Evolutionary conservation across 1,140 invertebrate genomes (phyloP).

Genomic region (Drosophila novamexicana): DNA sequence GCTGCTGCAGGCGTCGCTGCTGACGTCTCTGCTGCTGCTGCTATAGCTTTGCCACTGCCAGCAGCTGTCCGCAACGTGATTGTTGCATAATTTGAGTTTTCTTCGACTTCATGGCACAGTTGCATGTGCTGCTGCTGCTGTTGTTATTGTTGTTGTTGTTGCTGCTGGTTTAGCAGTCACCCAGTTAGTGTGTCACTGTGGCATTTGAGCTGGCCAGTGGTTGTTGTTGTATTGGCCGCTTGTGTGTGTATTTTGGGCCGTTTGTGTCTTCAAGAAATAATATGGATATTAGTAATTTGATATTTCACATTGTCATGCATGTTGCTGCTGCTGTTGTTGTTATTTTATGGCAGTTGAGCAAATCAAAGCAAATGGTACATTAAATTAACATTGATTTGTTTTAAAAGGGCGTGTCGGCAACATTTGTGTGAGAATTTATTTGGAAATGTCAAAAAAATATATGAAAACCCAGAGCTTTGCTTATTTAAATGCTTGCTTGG

Average conservation of each 20-base stretch:
- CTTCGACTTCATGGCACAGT: slow-evolving; percentile 40
- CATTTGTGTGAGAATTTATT: slow-evolving; percentile 4
- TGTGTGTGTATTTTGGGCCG: slow-evolving; percentile 27
- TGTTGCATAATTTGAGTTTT: slow-evolving; percentile 70
- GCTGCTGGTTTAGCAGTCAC: slow-evolving; percentile 64
- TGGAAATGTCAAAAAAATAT: slow-evolving; percentile 8
- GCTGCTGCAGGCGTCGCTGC: background rate
- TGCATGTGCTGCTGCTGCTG: slow-evolving; percentile 50
- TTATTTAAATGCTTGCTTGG: background rate
- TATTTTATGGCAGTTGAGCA: slow-evolving; percentile 21
- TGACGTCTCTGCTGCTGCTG: background rate
- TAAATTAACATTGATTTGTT: slow-evolving; percentile 29
- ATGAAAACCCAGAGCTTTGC: background rate
- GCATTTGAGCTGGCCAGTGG: slow-evolving; percentile 58
- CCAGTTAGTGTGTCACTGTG: slow-evolving; percentile 78
- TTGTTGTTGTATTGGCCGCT: slow-evolving; percentile 18
- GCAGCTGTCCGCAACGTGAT: slow-evolving; percentile 56
- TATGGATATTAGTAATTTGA: slow-evolving; percentile 72
- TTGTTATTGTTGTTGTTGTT: slow-evolving; percentile 31
- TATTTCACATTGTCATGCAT: slow-evolving; percentile 63
- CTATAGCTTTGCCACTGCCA: slow-evolving; percentile 22
- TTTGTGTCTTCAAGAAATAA: slow-evolving; percentile 49
- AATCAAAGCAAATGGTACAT: slow-evolving; percentile 21
- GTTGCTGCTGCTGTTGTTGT: slow-evolving; percentile 33
- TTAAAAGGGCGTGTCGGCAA: slow-evolving; percentile 14